phyloP scores from a whole-genome alignment of 2,888 invertebrate genomes.

The Dicyrtomina minuta region DNA sequence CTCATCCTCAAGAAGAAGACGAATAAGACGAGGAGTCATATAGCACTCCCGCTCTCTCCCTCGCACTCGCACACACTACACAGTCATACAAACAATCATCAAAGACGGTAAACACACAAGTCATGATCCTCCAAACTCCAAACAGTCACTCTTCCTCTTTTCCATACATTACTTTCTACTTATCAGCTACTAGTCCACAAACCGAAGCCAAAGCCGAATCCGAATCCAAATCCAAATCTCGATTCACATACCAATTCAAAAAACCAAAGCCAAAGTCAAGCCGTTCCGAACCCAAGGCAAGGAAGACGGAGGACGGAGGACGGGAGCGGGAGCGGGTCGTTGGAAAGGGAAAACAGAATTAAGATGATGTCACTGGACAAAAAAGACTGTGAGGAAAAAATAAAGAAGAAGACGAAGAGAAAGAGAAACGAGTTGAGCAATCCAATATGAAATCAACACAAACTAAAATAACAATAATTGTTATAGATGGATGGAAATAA shows the following conservation, averaged over 20 bases:
- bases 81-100: too few relatives aligned
- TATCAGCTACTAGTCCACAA: constrained; percentile 30
- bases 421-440: constrained; percentile 6
- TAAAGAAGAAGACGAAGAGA: background rate
- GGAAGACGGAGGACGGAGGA: too few relatives aligned
- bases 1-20: too few relatives aligned
- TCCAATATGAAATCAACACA: constrained; percentile 31
- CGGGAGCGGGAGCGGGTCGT: too few relatives aligned
- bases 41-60: too few relatives aligned
- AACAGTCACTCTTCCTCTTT: constrained; percentile 19
- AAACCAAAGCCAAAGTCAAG: background rate
- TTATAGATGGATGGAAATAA: constrained; percentile 7
- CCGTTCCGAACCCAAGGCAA: too few relatives aligned
- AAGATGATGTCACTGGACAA: background rate
- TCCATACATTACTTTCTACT: constrained; percentile 26
- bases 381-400: background rate
- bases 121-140: background rate
- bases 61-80: too few relatives aligned
- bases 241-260: background rate
- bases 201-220: too few relatives aligned
- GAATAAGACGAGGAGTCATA: too few relatives aligned
- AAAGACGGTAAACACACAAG: too few relatives aligned
- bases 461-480: constrained; percentile 25
- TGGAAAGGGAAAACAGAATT: too few relatives aligned
- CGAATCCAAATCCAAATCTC: too few relatives aligned